Percentiles rank a stretch among this genome's conserved stretches.
Conservation (phyloP, 2,113 vertebrate genomes). For the Vidua chalybeata region DNA sequence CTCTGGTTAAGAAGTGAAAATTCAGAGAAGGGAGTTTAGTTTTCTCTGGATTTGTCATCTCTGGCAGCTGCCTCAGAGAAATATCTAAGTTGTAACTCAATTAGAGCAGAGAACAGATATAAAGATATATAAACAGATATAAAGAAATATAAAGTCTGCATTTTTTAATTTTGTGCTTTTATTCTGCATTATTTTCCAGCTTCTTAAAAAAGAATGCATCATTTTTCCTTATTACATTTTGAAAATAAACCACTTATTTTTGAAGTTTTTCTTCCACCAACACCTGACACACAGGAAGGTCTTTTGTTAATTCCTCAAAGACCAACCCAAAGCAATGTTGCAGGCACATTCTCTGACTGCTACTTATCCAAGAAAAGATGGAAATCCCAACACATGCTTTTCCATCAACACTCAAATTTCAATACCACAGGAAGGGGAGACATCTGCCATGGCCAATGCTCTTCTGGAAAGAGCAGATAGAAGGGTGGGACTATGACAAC, state of each 20-base stretch:
- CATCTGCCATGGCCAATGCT: neutral
- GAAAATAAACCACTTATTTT: neutral
- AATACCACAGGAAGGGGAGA: neutral
- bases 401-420: neutral
- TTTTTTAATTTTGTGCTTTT: neutral
- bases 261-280: neutral
- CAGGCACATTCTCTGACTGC: neutral
- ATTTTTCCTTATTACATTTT: neutral
- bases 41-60: neutral
- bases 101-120: neutral
- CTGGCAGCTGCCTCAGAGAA: neutral
- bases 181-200: neutral
- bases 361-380: neutral
- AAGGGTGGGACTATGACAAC: neutral
- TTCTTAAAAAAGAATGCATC: neutral
- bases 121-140: neutral
- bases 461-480: neutral
- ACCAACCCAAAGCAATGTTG: neutral
- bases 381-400: neutral
- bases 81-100: neutral
- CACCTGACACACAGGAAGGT: neutral
- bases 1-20: neutral
- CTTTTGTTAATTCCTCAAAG: neutral
- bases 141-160: neutral
- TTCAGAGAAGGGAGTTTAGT: neutral